These are phyloP conservation scores for Beaufortia kweichowensis DNA, from an alignment of 2,113 vertebrate genomes.

Conservation along the genomic window DNA sequence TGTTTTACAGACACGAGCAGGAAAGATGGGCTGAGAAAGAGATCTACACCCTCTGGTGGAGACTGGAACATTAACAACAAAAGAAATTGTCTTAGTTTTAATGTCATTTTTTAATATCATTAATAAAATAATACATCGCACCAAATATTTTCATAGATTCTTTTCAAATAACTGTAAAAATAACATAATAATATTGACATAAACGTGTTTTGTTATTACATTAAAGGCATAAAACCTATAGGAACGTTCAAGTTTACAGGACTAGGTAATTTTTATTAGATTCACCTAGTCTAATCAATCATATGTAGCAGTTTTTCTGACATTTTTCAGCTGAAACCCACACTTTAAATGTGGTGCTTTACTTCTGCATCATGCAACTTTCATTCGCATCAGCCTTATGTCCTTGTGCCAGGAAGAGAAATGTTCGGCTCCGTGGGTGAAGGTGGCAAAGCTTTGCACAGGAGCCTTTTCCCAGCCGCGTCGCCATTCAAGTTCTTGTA, in stretches of 20 bases:
- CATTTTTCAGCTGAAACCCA: background rate
- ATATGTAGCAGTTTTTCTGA: background rate
- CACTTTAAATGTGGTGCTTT: background rate
- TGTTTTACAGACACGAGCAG: conserved; percentile 23
- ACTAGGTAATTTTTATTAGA: background rate
- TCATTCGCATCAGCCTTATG: conserved; percentile 59
- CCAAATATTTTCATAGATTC: conserved; percentile 10
- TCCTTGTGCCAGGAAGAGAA: conserved; percentile 82
- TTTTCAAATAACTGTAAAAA: conserved; percentile 43
- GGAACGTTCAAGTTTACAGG: conserved; percentile 21
- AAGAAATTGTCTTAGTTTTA: background rate
- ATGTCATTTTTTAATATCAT: conserved; percentile 50
- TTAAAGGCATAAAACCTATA: background rate
- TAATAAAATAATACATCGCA: conserved; percentile 50
- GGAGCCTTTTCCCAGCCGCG: conserved; percentile 72
- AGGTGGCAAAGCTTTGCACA: conserved; percentile 68
- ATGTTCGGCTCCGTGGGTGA: conserved; percentile 74
- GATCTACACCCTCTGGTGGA: background rate
- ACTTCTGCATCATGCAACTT: background rate
- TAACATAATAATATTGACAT: conserved; percentile 33
- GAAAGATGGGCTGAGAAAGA: background rate
- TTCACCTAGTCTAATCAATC: background rate
- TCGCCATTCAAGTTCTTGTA: conserved; percentile 86
- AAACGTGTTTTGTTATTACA: conserved; percentile 9
- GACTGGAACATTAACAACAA: background rate